These are phyloP conservation scores for Dicycla oo DNA, from an alignment of 2,888 invertebrate genomes.

Conservation along the genomic window DNA sequence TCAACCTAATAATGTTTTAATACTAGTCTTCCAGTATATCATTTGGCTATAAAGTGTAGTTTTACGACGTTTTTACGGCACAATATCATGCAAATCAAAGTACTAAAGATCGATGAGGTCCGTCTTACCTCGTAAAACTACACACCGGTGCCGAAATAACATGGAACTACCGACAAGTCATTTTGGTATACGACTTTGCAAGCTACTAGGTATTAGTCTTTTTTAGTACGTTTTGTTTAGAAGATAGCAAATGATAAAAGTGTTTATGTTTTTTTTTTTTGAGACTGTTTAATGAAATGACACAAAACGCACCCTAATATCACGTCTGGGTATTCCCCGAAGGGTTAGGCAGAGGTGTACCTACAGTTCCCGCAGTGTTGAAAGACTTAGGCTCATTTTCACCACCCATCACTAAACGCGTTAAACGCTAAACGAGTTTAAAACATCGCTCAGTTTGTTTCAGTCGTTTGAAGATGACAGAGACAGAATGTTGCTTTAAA, in stretches of 20 bases:
- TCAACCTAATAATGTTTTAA: constrained; percentile 18
- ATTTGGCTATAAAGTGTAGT: constrained; percentile 29
- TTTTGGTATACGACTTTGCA: constrained; percentile 39
- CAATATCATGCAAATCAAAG: constrained; percentile 69
- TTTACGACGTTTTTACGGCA: constrained; percentile 66
- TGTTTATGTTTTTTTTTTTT: constrained; percentile 5
- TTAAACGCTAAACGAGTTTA: too few relatives aligned
- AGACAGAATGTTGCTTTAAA: too few relatives aligned
- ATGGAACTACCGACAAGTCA: constrained; percentile 24
- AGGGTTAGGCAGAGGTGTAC: too few relatives aligned
- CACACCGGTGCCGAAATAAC: constrained; percentile 33
- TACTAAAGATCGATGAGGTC: constrained; percentile 61
- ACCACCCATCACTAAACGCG: too few relatives aligned
- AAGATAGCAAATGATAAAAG: neutral
- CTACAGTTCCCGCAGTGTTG: too few relatives aligned
- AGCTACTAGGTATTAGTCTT: constrained; percentile 40
- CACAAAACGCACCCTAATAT: too few relatives aligned
- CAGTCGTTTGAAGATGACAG: too few relatives aligned
- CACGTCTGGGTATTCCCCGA: too few relatives aligned
- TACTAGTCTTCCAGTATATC: neutral
- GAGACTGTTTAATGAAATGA: neutral
- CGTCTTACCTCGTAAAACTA: constrained; percentile 55
- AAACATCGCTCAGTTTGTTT: too few relatives aligned
- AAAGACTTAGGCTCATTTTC: too few relatives aligned
- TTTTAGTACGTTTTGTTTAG: constrained; percentile 5